phyloP scores from a whole-genome alignment of 2,888 invertebrate species.

The Tiliacea citrago region DNA sequence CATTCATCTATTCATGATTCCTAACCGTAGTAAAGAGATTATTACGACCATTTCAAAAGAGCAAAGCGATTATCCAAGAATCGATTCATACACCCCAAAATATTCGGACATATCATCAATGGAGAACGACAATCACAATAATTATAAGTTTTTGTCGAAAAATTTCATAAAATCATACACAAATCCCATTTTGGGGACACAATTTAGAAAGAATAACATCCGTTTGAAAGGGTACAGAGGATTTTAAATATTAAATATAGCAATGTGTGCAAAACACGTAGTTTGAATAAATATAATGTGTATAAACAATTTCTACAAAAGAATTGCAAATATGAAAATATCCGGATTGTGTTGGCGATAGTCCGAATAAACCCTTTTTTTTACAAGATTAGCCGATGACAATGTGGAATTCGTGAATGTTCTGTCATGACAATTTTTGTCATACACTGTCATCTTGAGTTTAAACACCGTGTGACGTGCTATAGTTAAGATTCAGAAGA shows the following conservation, averaged over 20 bases:
- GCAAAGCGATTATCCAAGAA: conserved; percentile 55
- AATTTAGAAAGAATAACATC: conserved; percentile 85
- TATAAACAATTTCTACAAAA: conserved; percentile 83
- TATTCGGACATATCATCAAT: conserved; percentile 60
- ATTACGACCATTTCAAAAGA: conserved; percentile 59
- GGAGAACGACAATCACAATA: conserved; percentile 62
- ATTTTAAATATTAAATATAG: conserved; percentile 69
- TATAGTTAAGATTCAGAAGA: conserved; percentile 21
- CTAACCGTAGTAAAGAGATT: conserved; percentile 58
- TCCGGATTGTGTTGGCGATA: conserved; percentile 74
- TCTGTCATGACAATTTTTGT: conserved; percentile 63
- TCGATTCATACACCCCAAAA: conserved; percentile 57
- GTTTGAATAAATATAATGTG: conserved; percentile 85
- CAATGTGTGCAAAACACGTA: conserved; percentile 84
- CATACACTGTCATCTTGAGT: conserved; percentile 51
- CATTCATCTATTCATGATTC: conserved; percentile 50
- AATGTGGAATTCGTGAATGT: conserved; percentile 67
- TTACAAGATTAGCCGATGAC: conserved; percentile 72
- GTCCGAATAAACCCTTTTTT: conserved; percentile 71
- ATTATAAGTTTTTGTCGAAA: conserved; percentile 70
- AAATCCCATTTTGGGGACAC: conserved; percentile 75
- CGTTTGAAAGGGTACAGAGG: conserved; percentile 79
- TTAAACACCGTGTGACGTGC: conserved; percentile 56
- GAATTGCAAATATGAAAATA: conserved; percentile 80
- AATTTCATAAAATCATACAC: conserved; percentile 70